These are phyloP conservation scores for Rhabdophis nuchalis DNA, from an alignment of 2,797 vertebrate genomes.

Conservation along the genomic window DNA sequence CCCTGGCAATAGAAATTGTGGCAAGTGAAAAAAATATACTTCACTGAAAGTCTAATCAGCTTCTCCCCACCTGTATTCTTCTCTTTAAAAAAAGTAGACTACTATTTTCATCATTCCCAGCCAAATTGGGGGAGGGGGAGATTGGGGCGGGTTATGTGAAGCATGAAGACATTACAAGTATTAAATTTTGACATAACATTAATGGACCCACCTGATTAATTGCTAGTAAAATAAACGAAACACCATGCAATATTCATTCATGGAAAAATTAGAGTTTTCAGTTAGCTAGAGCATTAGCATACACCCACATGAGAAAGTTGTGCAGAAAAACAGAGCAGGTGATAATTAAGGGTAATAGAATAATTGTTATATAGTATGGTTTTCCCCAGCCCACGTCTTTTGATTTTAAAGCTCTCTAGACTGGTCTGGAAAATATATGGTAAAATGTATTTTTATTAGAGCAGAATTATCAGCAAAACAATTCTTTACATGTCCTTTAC, in stretches of 20 bases:
- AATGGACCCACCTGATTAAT: background rate
- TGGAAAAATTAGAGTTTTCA: background rate
- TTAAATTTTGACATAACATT: background rate
- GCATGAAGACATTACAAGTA: background rate
- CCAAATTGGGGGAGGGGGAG: background rate
- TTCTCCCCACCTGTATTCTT: background rate
- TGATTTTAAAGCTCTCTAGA: background rate
- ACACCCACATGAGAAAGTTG: background rate
- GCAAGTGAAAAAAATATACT: background rate
- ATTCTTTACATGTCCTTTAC: background rate
- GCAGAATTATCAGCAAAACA: background rate
- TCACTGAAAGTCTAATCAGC: background rate
- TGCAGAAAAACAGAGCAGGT: conserved; percentile 27
- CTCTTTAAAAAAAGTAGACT: background rate
- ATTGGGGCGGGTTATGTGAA: background rate
- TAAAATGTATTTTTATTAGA: background rate
- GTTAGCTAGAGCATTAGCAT: background rate
- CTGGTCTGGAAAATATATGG: background rate
- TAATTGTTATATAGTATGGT: conserved; percentile 40
- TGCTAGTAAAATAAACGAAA: background rate
- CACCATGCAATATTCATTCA: background rate
- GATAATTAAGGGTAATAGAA: conserved; percentile 5
- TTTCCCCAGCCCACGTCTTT: too few species aligned
- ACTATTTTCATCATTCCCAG: background rate
- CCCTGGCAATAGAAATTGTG: background rate